phyloP scores from a whole-genome alignment of 1,140 invertebrate species.

The Mactra quadrangularis region DNA sequence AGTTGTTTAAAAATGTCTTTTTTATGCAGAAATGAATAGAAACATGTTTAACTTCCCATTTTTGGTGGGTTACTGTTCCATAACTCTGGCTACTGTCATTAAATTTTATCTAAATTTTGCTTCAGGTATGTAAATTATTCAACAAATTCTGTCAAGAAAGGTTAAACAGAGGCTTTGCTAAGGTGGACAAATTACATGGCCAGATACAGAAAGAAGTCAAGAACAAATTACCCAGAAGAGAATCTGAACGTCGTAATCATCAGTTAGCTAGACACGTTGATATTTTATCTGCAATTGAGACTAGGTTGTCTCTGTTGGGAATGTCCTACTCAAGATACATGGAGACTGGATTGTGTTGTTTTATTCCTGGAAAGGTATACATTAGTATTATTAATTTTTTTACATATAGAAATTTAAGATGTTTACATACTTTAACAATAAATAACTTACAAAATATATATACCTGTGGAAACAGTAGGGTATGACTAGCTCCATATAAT shows the following conservation, averaged over 20 bases:
- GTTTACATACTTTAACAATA: too few species aligned
- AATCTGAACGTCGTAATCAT: constrained; percentile 94
- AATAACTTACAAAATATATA: too few species aligned
- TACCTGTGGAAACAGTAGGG: too few species aligned
- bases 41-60: too few species aligned
- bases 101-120: background rate
- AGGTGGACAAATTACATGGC: constrained; percentile 91
- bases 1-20: too few species aligned
- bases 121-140: constrained; percentile 92
- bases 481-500: too few species aligned
- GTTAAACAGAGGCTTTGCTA: constrained; percentile 92
- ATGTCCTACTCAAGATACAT: constrained; percentile 97
- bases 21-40: too few species aligned
- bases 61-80: too few species aligned
- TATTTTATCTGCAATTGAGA: constrained; percentile 95
- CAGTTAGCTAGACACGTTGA: constrained; percentile 93
- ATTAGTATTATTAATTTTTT: background rate
- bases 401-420: too few species aligned
- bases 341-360: constrained; percentile 92
- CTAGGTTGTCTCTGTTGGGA: constrained; percentile 93
- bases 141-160: constrained; percentile 90
- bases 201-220: constrained; percentile 88
- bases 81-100: too few species aligned
- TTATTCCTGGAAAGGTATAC: constrained; percentile 94
- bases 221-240: constrained; percentile 91